Evolutionary conservation across 2,888 invertebrate species (phyloP).

Genomic region (Pristionchus entomophagus): DNA sequence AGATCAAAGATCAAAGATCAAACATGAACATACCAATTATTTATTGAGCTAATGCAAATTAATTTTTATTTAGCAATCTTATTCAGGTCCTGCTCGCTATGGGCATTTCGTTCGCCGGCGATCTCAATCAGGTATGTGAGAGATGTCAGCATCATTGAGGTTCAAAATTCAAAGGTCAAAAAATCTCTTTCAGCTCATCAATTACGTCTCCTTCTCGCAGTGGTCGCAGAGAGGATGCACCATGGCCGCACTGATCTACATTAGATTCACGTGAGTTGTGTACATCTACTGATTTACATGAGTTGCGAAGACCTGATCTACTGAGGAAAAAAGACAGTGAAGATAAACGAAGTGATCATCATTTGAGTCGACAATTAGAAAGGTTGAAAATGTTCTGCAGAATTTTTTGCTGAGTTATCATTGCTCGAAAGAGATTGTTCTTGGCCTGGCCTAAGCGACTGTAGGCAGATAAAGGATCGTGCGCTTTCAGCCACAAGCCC

Average conservation of each 20-base stretch:
- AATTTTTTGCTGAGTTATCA: too few species aligned
- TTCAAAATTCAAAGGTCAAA: not conserved
- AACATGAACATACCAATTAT: not conserved
- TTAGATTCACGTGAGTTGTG: slow-evolving; percentile 60
- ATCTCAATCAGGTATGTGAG: slow-evolving; percentile 51
- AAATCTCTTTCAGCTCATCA: slow-evolving; percentile 59
- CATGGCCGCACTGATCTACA: slow-evolving; percentile 71
- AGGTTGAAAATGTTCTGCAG: too few species aligned
- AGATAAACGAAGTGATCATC: too few species aligned
- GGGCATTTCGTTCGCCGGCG: slow-evolving; percentile 67
- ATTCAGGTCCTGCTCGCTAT: slow-evolving; percentile 63
- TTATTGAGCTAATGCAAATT: slow-evolving; percentile 14
- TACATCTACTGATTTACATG: not conserved
- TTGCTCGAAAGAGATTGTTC: too few species aligned
- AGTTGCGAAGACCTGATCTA: too few species aligned
- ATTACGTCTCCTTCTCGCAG: slow-evolving; percentile 71
- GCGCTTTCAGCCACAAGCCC: slow-evolving; percentile 50
- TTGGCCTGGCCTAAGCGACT: too few species aligned
- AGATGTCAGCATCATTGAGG: not conserved
- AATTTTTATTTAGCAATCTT: too few species aligned
- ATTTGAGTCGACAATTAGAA: too few species aligned
- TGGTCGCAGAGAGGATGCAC: slow-evolving; percentile 74
- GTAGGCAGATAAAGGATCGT: too few species aligned
- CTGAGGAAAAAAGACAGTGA: too few species aligned
- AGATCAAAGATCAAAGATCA: slow-evolving; percentile 44